phyloP scores from a whole-genome alignment of 2,888 invertebrate genomes.

The Chrysopilus asiliformis region DNA sequence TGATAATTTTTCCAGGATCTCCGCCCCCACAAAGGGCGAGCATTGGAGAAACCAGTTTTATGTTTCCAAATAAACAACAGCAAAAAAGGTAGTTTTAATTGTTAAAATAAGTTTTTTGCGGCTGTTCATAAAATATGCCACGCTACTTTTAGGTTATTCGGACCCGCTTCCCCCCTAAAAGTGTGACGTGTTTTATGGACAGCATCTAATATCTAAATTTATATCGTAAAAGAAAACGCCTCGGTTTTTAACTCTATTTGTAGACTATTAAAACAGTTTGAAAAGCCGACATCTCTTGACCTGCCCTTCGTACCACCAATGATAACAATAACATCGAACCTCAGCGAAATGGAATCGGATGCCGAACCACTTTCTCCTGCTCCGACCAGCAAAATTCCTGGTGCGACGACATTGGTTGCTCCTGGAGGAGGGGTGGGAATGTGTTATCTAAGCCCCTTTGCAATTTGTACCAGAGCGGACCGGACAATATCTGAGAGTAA shows the following conservation, averaged over 20 bases:
- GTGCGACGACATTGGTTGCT: constrained; percentile 28
- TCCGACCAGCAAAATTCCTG: constrained; percentile 36
- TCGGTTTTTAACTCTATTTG: too few species aligned
- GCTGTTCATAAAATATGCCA: too few species aligned
- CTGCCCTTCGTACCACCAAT: constrained; percentile 51
- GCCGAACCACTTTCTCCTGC: constrained; percentile 53
- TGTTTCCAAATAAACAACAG: constrained; percentile 35
- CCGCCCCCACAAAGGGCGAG: constrained; percentile 42
- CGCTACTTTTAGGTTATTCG: too few species aligned
- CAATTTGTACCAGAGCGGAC: constrained; percentile 56
- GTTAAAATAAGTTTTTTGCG: too few species aligned
- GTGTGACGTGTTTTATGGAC: too few species aligned
- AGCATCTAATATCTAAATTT: too few species aligned
- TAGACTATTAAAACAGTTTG: constrained; percentile 48
- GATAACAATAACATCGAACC: constrained; percentile 61
- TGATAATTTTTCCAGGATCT: constrained; percentile 40
- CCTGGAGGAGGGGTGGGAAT: constrained; percentile 40
- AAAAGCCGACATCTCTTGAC: constrained; percentile 46
- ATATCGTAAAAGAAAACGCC: too few species aligned
- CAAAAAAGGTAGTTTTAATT: constrained; percentile 36
- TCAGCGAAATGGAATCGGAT: constrained; percentile 63
- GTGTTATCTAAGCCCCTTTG: constrained; percentile 67
- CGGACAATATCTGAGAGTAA: constrained; percentile 72
- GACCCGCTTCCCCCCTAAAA: too few species aligned
- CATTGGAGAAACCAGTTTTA: constrained; percentile 31